Percentiles rank a stretch among this genome's conserved stretches.
phyloP scores from a whole-genome alignment of 2,113 vertebrate genomes.

The Mormyrus lacerda region DNA sequence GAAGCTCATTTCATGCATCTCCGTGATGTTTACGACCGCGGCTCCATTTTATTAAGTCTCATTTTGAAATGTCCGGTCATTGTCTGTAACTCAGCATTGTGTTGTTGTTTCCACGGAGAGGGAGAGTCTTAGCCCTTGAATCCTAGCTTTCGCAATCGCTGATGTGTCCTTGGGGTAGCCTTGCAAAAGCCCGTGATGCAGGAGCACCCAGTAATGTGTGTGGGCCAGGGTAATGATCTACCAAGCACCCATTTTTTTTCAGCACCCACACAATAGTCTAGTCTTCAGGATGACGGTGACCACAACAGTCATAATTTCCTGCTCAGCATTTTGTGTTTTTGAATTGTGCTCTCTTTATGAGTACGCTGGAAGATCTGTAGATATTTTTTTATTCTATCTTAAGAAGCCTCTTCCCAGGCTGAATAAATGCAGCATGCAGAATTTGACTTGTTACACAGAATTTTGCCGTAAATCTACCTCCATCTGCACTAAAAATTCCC shows the following conservation, averaged over 20 bases:
- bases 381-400: neutral
- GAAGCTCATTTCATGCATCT: neutral
- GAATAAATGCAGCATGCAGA: neutral
- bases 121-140: neutral
- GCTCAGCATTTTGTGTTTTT: neutral
- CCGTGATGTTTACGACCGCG: neutral
- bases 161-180: neutral
- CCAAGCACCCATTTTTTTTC: neutral
- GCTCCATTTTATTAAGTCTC: neutral
- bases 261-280: neutral
- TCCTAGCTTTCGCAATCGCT: neutral
- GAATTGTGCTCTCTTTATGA: neutral
- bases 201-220: neutral
- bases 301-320: slow-evolving; percentile 17
- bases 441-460: neutral
- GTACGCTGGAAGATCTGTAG: neutral
- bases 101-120: neutral
- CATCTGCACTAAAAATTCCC: neutral
- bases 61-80: neutral
- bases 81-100: neutral
- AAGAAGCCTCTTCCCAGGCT: neutral
- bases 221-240: neutral
- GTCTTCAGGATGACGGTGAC: slow-evolving; percentile 17
- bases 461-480: neutral
- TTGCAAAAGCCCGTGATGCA: neutral